Evolutionary conservation across 2,113 vertebrate genomes (phyloP), one percentile per base, ranked within the genome.

Genomic region (Rhipidura dahli): DNA sequence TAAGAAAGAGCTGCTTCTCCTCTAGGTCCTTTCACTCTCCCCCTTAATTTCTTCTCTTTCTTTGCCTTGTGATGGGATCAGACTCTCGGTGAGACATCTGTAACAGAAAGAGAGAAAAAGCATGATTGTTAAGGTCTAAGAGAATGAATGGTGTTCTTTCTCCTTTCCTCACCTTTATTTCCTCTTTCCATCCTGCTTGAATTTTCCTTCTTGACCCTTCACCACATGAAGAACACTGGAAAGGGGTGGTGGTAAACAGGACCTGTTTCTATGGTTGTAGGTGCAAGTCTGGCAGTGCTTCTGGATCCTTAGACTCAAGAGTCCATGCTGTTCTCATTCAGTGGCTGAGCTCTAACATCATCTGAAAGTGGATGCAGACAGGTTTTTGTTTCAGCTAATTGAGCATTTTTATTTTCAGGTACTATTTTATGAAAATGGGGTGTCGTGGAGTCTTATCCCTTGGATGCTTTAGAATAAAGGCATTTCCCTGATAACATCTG

Each of bases 81-180:
- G 64, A 77, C 28, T 14, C 15, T 50, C 0, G 0, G n/a, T 61
- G 59, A 68, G 6, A 9, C 10, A 47, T 30, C 35, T 1, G 0
- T 42, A 61, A 60, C 4, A 44, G 69, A 11, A 72, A 24, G 7
- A 35, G 9, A 60, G 11, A 31, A 75, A 68, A 79, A 85, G 6
- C 3, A 15, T 23, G 26, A 47, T 18, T 59, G 2, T 26, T 53
- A 42, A 83, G 11, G 35, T 75, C 18, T 47, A 64, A 93, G 22
- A 61, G n/a, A 68, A 53, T 28, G 5, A 78, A n/a, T 16, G 10
- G 10, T 59, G 11, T 7, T 77, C 16, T 51, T 90, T 70, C 15
- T 66, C 13, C 53, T 27, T 57, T 65, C 24, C 3, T n/a, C 17
- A 19, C 22, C 16, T 79, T 70, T 50, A 68, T 83, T 83, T 80